Conservation (phyloP, 2,797 vertebrate genomes). For the Botia almorhae region DNA sequence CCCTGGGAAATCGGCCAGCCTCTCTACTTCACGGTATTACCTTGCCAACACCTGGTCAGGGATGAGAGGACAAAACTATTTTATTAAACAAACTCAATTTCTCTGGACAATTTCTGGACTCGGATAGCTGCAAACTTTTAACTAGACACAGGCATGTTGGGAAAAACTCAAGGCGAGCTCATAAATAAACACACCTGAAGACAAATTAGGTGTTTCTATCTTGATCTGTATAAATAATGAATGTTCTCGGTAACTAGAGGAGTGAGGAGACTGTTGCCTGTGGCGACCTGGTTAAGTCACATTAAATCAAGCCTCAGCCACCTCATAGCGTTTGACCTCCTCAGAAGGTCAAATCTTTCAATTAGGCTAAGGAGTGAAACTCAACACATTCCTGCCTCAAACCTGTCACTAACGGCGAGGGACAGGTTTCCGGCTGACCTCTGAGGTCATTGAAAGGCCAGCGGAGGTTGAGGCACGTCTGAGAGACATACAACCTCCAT, state of each 20-base stretch:
- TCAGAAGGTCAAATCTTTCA: constrained; percentile 51
- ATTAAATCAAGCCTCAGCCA: constrained; percentile 40
- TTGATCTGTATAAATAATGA: constrained; percentile 45
- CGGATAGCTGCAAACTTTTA: background rate
- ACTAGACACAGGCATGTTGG: background rate
- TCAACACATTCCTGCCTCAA: constrained; percentile 54
- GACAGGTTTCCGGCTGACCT: constrained; percentile 52
- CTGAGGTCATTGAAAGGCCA: constrained; percentile 57
- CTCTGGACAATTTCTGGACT: background rate
- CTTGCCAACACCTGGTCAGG: constrained; percentile 33
- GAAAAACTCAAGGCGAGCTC: background rate
- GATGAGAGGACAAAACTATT: constrained; percentile 9
- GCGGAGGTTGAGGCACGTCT: constrained; percentile 34
- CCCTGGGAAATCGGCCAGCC: constrained; percentile 50
- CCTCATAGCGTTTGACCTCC: constrained; percentile 41
- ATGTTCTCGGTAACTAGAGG: constrained; percentile 8
- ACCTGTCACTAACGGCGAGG: constrained; percentile 37
- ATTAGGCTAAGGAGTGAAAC: constrained; percentile 62
- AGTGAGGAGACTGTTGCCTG: constrained; percentile 14
- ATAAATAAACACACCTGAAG: constrained; percentile 41
- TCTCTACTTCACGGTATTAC: constrained; percentile 16
- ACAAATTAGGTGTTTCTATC: constrained; percentile 46
- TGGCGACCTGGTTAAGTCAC: constrained; percentile 35
- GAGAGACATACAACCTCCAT: constrained; percentile 43
- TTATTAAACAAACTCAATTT: background rate